A percentile compares a stretch with the other conserved stretches of the same genome.
Conservation (phyloP, 2,797 vertebrate genomes). For the Onychomys leucogaster region DNA sequence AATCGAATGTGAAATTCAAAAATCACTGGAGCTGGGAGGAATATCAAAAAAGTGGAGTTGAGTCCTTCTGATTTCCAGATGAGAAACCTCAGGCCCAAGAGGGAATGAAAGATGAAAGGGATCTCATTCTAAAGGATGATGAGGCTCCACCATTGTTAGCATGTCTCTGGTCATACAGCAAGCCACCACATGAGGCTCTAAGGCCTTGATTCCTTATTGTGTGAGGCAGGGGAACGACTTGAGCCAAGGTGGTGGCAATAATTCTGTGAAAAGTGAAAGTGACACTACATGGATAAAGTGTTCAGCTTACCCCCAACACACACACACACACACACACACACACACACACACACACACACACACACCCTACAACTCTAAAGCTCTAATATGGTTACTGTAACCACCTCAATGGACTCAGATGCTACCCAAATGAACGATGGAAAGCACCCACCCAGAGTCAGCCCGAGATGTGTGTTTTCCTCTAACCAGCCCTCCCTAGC, state of each 20-base stretch:
- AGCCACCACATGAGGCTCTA: background rate
- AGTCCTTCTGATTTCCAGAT: conserved; percentile 63
- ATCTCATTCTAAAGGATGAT: background rate
- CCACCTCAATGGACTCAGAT: conserved; percentile 20
- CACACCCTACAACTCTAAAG: background rate
- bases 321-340: too few relatives aligned
- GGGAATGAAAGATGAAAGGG: background rate
- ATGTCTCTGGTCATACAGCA: background rate
- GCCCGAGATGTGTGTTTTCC: background rate
- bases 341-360: background rate
- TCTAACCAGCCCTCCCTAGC: background rate
- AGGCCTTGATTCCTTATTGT: background rate
- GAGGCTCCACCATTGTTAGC: background rate
- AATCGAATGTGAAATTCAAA: conserved; percentile 71
- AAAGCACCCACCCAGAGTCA: conserved; percentile 48
- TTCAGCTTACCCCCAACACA: background rate
- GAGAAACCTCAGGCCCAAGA: background rate
- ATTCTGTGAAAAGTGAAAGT: conserved; percentile 38
- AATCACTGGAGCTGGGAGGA: conserved; percentile 40
- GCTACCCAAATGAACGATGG: background rate
- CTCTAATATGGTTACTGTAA: conserved; percentile 54
- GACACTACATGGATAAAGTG: background rate
- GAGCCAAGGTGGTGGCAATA: background rate
- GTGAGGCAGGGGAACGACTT: background rate
- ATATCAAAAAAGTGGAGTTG: conserved; percentile 57